Evolutionary conservation across 2,113 vertebrate genomes (phyloP), one percentile per base, ranked within the genome.

Genomic region (Athene cunicularia): DNA sequence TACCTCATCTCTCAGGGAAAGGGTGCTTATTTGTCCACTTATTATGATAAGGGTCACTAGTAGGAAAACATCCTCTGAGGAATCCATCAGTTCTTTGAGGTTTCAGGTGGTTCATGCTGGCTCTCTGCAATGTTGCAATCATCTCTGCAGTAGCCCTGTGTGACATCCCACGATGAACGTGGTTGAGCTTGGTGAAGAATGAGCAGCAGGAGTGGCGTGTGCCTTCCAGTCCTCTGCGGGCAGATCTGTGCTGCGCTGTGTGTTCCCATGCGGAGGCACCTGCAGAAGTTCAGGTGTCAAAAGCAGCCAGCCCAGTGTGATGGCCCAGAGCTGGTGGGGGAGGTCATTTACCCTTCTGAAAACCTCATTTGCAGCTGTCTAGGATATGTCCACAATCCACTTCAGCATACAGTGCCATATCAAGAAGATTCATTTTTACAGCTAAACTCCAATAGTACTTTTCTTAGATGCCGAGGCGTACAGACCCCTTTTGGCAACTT

Each of bases 161-260:
- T 63, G 66, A 28, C 32, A n/a, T 67, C 26, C 14, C 37, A 3
- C 0, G 1, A 19, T 2, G 1, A 23, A 14, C 35, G 6, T 5
- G 5, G 22, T 4, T 14, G 55, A 52, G 9, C 17, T 45, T 33
- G 43, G 37, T 26, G 58, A 68, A 37, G 43, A 41, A 58, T 2
- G 11, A 70, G 41, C 33, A 13, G 17, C 37, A 24, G 66, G 76
- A 82, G 56, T 24, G 64, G 37, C 3, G 2, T n/a, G 56, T 14
- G 32, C 21, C 47, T 55, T 59, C 27, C 33, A 18, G 6, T 63
- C 37, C 60, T 64, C 52, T 47, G 24, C 50, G 27, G 58, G 50
- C 33, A 53, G 56, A n/a, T 37, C 35, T 30, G 1, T 26, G n/a
- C 56, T 45, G 33, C 24, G 8, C 23, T 12, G 2, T 1, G 1